Evolutionary conservation across 2,888 invertebrate species (phyloP).

Genomic region (Eupelmus urozonus): DNA sequence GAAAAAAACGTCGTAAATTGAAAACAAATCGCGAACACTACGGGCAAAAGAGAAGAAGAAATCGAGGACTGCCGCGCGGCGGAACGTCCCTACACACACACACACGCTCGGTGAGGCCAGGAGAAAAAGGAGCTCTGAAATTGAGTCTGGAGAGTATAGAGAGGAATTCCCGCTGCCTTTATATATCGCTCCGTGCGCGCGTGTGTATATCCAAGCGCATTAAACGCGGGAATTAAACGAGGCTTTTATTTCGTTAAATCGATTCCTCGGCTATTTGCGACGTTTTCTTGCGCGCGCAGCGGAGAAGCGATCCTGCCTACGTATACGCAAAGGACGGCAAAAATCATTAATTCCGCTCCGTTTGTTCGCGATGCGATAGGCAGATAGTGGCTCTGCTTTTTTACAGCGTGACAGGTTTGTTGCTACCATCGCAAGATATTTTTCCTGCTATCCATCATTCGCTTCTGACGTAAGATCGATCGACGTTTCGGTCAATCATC

Average conservation of each 20-base stretch:
- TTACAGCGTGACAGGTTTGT: too few species aligned
- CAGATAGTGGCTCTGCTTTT: too few species aligned
- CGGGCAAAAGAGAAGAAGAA: constrained; percentile 7
- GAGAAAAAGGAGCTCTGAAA: constrained; percentile 28
- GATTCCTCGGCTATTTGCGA: constrained; percentile 5
- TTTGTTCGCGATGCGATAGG: too few species aligned
- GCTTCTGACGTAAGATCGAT: not conserved
- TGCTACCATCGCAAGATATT: too few species aligned
- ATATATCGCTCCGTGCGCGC: not conserved
- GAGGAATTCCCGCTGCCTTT: not conserved
- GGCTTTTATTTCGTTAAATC: constrained; percentile 41
- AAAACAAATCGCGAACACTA: constrained; percentile 42
- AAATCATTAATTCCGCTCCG: not conserved
- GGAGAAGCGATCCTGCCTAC: not conserved
- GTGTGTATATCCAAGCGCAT: not conserved
- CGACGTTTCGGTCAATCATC: too few species aligned
- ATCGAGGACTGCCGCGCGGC: not conserved
- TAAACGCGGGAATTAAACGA: constrained; percentile 32
- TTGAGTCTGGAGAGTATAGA: constrained; percentile 15
- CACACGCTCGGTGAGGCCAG: too few species aligned
- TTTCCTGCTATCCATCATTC: too few species aligned
- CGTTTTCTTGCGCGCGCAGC: not conserved
- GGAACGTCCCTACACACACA: too few species aligned
- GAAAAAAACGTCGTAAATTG: constrained; percentile 36
- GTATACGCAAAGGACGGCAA: not conserved